A percentile compares a stretch with the other conserved stretches of the same genome.
These are phyloP conservation scores for Phortica okadai DNA, from an alignment of 2,888 invertebrate genomes.

Conservation along the genomic window DNA sequence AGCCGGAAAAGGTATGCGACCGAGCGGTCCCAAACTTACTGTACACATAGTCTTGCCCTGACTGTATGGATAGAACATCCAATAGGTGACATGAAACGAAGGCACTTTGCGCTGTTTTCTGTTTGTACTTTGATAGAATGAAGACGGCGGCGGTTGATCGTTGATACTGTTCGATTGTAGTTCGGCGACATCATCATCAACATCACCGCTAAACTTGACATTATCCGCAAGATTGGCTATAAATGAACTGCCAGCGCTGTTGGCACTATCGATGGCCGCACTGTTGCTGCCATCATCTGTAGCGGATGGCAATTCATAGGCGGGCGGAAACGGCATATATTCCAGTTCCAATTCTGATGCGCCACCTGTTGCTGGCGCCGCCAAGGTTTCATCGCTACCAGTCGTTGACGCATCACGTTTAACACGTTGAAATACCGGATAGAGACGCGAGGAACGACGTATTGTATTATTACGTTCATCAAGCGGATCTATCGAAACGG, in stretches of 20 bases:
- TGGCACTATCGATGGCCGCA: conserved; percentile 63
- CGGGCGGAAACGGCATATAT: neutral
- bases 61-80: conserved; percentile 85
- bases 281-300: conserved; percentile 35
- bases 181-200: conserved; percentile 42
- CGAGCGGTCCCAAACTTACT: conserved; percentile 77
- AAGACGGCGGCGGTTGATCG: conserved; percentile 36
- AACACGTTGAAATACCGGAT: conserved; percentile 66
- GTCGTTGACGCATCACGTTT: conserved; percentile 53
- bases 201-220: conserved; percentile 71
- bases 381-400: conserved; percentile 33
- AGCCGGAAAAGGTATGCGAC: conserved; percentile 80
- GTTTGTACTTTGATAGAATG: neutral
- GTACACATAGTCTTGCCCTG: conserved; percentile 77
- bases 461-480: conserved; percentile 64
- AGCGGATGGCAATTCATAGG: neutral
- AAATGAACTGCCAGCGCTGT: conserved; percentile 49
- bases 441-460: conserved; percentile 70
- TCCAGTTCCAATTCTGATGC: conserved; percentile 15
- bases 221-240: conserved; percentile 75
- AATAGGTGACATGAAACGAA: conserved; percentile 82
- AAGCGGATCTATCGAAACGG: conserved; percentile 71
- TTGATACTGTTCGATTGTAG: conserved; percentile 56
- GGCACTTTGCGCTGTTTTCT: conserved; percentile 62
- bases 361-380: conserved; percentile 10